These are phyloP conservation scores for Drosophila gaucha DNA, from an alignment of 2,888 invertebrate species.

Conservation along the genomic window DNA sequence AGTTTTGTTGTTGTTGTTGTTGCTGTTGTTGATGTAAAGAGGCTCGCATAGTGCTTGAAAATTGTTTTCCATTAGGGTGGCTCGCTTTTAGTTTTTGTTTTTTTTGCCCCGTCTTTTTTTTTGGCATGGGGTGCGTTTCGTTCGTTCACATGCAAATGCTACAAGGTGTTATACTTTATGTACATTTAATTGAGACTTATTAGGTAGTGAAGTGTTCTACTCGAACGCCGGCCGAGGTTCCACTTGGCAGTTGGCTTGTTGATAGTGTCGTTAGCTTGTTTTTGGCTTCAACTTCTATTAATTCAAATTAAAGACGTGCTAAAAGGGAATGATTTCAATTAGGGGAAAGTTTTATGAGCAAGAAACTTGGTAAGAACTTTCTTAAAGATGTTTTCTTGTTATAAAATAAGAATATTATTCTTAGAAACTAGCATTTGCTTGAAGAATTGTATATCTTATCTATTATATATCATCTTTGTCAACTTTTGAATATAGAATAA, in stretches of 20 bases:
- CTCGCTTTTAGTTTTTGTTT: conserved; percentile 1
- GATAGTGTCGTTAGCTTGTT: conserved; percentile 41
- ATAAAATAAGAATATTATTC: no score
- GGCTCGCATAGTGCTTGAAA: conserved; percentile 35
- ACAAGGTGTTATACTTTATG: conserved; percentile 75
- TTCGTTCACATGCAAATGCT: conserved; percentile 66
- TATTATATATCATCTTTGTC: no score
- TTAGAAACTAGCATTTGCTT: no score
- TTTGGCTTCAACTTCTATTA: conserved; percentile 22
- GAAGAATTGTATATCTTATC: no score
- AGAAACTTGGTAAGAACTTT: background rate
- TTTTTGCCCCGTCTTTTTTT: background rate
- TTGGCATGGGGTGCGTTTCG: conserved; percentile 14
- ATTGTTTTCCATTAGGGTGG: conserved; percentile 41
- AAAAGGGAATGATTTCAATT: background rate
- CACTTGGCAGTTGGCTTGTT: conserved; percentile 30
- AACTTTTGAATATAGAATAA: no score
- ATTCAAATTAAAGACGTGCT: conserved; percentile 12
- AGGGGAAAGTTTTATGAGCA: background rate
- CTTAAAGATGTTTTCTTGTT: background rate
- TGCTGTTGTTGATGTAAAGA: conserved; percentile 30
- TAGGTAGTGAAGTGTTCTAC: conserved; percentile 56
- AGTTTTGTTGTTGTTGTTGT: conserved; percentile 33
- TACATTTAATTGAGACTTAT: conserved; percentile 79
- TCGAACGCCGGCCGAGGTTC: conserved; percentile 23